Evolutionary conservation across 2,797 vertebrate species (phyloP).

Genomic region (Falco concolor): DNA sequence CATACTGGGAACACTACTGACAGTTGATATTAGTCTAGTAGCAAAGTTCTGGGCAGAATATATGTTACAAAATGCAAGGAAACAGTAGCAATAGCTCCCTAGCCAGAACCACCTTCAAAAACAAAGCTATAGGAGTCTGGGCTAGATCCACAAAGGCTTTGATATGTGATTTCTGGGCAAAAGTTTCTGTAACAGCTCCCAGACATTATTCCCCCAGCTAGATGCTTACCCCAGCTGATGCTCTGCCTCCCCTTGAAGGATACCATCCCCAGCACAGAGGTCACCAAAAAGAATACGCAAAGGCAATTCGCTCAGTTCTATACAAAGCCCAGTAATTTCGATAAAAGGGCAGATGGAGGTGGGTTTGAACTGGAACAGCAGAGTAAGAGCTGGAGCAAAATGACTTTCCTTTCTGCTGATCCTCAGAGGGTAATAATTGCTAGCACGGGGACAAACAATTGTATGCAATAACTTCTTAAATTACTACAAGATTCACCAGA

Average conservation of each 20-base stretch:
- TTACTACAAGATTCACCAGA: neutral
- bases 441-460: neutral
- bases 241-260: neutral
- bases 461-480: neutral
- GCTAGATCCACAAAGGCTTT: neutral
- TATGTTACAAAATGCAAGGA: slow-evolving; percentile 19
- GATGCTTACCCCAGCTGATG: neutral
- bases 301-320: neutral
- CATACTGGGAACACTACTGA: neutral
- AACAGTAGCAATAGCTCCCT: slow-evolving; percentile 3
- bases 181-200: neutral
- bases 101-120: slow-evolving; percentile 24
- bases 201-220: neutral
- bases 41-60: neutral
- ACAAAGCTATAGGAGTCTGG: neutral
- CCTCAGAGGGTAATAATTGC: neutral
- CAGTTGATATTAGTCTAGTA: neutral
- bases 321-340: neutral
- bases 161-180: neutral
- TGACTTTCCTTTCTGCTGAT: neutral
- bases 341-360: neutral
- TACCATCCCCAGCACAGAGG: neutral
- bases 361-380: neutral
- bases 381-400: neutral
- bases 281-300: neutral